A percentile compares a stretch with the other conserved stretches of the same genome.
These are phyloP conservation scores for Brachyptera risi DNA, from an alignment of 2,888 invertebrate genomes.

Conservation along the genomic window DNA sequence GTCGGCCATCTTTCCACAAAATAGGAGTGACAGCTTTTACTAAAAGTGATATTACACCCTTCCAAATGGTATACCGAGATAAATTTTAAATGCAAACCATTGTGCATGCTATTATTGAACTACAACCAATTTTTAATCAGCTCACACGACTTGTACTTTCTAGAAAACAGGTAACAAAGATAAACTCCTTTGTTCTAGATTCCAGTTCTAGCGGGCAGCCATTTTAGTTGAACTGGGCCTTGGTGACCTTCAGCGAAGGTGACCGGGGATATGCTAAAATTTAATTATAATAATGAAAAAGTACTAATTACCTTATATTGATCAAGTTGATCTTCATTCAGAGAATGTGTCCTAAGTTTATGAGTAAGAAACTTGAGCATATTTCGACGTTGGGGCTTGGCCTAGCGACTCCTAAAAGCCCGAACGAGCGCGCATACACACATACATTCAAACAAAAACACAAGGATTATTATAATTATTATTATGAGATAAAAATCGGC, in stretches of 20 bases:
- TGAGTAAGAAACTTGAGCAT: slow-evolving; percentile 84
- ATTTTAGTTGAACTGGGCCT: slow-evolving; percentile 51
- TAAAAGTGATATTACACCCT: background rate
- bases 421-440: no score
- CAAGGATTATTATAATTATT: no score
- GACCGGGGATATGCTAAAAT: slow-evolving; percentile 33
- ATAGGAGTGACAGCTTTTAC: background rate
- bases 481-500: no score
- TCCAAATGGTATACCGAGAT: background rate
- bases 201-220: slow-evolving; percentile 50
- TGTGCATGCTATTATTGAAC: no score
- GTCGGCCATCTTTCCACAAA: slow-evolving; percentile 30
- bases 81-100: no score
- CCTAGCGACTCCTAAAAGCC: no score
- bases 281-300: slow-evolving; percentile 23
- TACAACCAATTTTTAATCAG: no score
- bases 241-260: slow-evolving; percentile 49
- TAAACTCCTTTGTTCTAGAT: slow-evolving; percentile 58
- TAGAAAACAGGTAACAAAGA: slow-evolving; percentile 39
- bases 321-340: slow-evolving; percentile 68
- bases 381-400: slow-evolving; percentile 53
- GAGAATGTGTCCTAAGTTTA: slow-evolving; percentile 79
- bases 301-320: slow-evolving; percentile 65
- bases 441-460: slow-evolving; percentile 24
- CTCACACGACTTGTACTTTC: no score